Percentiles rank a stretch among this genome's conserved stretches.
Evolutionary conservation across 2,113 vertebrate genomes (phyloP).

Genomic region (Etia nguti): DNA sequence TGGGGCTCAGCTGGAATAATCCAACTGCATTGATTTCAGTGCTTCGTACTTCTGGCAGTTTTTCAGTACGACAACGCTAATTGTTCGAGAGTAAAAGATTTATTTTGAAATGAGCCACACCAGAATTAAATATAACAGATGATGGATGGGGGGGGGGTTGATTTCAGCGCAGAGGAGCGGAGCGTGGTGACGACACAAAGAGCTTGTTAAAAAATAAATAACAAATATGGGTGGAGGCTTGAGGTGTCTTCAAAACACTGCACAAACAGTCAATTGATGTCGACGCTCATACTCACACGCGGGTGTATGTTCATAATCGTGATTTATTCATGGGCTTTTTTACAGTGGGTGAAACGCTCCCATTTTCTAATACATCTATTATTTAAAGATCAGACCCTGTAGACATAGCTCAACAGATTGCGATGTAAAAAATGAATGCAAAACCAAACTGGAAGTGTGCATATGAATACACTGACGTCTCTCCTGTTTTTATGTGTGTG

Average conservation of each 20-base stretch:
- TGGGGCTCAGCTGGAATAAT: constrained; percentile 13
- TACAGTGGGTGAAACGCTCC: constrained; percentile 63
- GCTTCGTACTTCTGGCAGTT: not conserved
- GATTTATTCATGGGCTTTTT: constrained; percentile 67
- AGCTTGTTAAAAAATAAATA: not conserved
- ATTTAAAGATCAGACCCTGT: constrained; percentile 64
- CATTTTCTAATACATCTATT: constrained; percentile 70
- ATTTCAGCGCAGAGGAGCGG: not conserved
- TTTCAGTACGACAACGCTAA: not conserved
- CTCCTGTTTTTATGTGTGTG: not conserved
- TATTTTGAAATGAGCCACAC: constrained; percentile 11
- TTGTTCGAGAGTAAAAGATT: constrained; percentile 27
- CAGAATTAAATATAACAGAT: constrained; percentile 17
- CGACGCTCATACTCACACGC: not conserved
- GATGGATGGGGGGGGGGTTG: constrained; percentile 2
- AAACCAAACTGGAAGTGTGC: constrained; percentile 35
- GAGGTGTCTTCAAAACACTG: not conserved
- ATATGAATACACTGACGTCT: not conserved
- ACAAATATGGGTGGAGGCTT: not conserved
- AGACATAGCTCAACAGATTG: constrained; percentile 69
- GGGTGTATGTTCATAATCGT: constrained; percentile 43
- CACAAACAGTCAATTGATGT: not conserved
- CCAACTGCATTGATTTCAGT: constrained; percentile 16
- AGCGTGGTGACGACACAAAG: not conserved
- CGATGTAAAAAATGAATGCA: constrained; percentile 63